phyloP scores from a whole-genome alignment of 2,888 invertebrate species.

The Noctua fimbriata region DNA sequence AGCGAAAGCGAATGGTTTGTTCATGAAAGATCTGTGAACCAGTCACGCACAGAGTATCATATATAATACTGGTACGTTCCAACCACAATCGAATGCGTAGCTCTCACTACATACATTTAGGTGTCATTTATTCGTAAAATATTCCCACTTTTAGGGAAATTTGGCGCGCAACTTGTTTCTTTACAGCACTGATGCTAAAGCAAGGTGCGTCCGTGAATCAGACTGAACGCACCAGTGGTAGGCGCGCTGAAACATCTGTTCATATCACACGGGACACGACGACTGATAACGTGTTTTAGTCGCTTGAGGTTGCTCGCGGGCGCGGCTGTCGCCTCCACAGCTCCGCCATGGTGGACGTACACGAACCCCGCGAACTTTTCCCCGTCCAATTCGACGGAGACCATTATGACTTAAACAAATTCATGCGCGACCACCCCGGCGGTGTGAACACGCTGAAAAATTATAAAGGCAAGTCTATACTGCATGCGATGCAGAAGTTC shows the following conservation, averaged over 20 bases:
- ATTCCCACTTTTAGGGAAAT: conserved; percentile 17
- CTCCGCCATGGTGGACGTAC: conserved; percentile 44
- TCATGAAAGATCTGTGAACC: conserved; percentile 26
- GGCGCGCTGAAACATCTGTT: conserved; percentile 57
- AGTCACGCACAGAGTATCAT: conserved; percentile 2
- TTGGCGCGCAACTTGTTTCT: conserved; percentile 40
- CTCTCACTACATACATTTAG: conserved; percentile 1
- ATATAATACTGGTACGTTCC: too few relatives aligned
- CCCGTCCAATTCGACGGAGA: conserved; percentile 84
- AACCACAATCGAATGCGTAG: conserved; percentile 25
- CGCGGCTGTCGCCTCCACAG: conserved; percentile 30
- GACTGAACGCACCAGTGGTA: conserved; percentile 48
- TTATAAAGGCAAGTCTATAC: conserved; percentile 90
- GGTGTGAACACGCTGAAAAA: conserved; percentile 91
- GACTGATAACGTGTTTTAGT: conserved; percentile 60
- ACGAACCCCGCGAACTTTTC: conserved; percentile 68
- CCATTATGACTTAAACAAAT: conserved; percentile 92
- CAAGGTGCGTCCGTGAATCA: conserved; percentile 43
- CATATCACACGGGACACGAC: conserved; percentile 51
- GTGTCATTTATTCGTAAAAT: conserved; percentile 5
- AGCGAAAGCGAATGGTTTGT: conserved; percentile 20
- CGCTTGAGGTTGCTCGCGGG: conserved; percentile 31
- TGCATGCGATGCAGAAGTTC: conserved; percentile 88
- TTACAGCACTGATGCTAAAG: conserved; percentile 38
- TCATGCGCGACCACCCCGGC: conserved; percentile 94